Evolutionary conservation across 2,888 invertebrate genomes (phyloP).

Genomic region (Lycaena phlaeas): DNA sequence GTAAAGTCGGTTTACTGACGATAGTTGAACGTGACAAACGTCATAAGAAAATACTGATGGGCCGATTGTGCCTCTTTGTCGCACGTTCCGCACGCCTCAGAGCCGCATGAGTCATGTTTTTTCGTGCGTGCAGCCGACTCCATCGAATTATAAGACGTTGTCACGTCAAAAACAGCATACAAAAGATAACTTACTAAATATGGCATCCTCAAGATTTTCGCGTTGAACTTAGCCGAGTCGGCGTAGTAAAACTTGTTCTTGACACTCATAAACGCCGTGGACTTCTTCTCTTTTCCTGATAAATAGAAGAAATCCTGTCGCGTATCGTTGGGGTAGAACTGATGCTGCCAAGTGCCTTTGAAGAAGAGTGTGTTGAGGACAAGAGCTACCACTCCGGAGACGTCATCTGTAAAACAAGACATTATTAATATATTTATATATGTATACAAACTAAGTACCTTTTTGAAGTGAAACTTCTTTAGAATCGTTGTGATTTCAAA

Average conservation of each 20-base stretch:
- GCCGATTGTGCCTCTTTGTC: too few relatives aligned
- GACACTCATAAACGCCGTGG: constrained; percentile 79
- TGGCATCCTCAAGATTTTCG: constrained; percentile 81
- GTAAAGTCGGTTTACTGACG: too few relatives aligned
- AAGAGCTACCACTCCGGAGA: constrained; percentile 76
- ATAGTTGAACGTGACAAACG: too few relatives aligned
- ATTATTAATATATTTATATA: too few relatives aligned
- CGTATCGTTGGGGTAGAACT: constrained; percentile 77
- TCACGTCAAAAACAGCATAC: too few relatives aligned
- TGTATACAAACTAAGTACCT: too few relatives aligned
- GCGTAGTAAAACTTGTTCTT: constrained; percentile 76
- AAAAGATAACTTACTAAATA: constrained; percentile 76
- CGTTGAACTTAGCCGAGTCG: constrained; percentile 75
- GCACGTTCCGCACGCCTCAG: too few relatives aligned
- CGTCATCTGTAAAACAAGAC: constrained; percentile 55
- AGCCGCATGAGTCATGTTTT: too few relatives aligned
- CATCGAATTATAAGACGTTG: not conserved
- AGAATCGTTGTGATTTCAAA: too few relatives aligned
- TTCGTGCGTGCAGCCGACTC: too few relatives aligned
- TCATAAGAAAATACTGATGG: too few relatives aligned
- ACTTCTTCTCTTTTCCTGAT: constrained; percentile 49
- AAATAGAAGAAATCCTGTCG: constrained; percentile 74
- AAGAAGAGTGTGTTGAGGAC: constrained; percentile 85
- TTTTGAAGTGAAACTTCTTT: too few relatives aligned
- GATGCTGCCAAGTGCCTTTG: constrained; percentile 83